Base-by-base conservation (phyloP, 2,113 vertebrate genomes). In the Sapajus apella region DNA sequence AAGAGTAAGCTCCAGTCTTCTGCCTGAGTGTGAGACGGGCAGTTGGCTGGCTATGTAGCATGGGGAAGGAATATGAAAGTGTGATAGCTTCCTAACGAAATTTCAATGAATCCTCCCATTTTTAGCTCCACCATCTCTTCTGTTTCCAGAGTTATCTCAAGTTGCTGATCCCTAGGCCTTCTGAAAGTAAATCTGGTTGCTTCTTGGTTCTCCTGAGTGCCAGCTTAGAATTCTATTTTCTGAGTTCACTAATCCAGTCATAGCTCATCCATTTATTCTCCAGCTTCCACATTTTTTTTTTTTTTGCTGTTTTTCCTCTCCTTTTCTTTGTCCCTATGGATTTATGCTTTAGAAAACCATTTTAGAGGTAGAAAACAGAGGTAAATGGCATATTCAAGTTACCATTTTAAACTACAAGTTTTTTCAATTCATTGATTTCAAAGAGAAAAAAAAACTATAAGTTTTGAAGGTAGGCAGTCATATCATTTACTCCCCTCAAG, bases 31-130 rank as follows among this genome's bases (percentile, higher is more conserved):
- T 8, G 32, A 14, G n/a, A 45, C 5, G 77, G 52, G 35, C 23
- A 2, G 40, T 9, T 0, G 0, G 52, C 21, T 4, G 43, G 43
- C 37, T 27, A 8, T 13, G 43, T 3, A 61, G 23, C 12, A 17
- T 1, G 9, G 7, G 35, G 66, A 37, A 8, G 13, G 13, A 35
- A 58, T 45, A 12, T 52, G 58, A 35, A 77, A 79, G 58, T 2
- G 27, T 30, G 68, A 37, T 14, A 18, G 50, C 35, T 70, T 84
- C 66, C 82, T 43, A 45, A 50, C 17, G 35, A 70, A 82, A 85
- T 11, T 47, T 43, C 32, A 45, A 32, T 30, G 11, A 21, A 14
- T 45, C 37, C 61, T 86, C 82, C 72, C 80, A 43, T 18, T n/a
- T 30, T 23, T 30, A 68, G 23, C 25, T 35, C 66, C 4, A 6